A percentile compares a stretch with the other conserved stretches of the same genome.
These are phyloP conservation scores for Semnornis frantzii DNA, from an alignment of 2,113 vertebrate genomes.

Conservation along the genomic window DNA sequence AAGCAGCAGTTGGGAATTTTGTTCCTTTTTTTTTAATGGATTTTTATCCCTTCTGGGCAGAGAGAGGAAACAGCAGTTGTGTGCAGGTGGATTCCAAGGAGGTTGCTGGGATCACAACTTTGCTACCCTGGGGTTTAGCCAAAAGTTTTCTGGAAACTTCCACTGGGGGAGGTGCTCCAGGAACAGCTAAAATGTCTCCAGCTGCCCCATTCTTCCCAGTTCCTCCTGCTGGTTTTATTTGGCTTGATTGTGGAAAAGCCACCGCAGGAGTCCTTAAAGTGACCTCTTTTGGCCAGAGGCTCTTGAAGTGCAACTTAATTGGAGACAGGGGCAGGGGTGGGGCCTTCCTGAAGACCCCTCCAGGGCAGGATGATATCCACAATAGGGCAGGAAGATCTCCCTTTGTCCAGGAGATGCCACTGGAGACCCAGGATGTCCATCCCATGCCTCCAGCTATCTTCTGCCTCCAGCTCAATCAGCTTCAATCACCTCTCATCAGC, in stretches of 20 bases:
- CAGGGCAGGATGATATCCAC: not conserved
- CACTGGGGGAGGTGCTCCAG: not conserved
- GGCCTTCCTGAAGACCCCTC: not conserved
- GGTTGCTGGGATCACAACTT: not conserved
- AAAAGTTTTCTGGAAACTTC: not conserved
- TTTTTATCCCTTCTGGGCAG: not conserved
- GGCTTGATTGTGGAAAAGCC: not conserved
- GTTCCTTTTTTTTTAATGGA: conserved; percentile 23
- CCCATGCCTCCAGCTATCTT: not conserved
- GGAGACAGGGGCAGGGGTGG: not conserved
- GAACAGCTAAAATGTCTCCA: not conserved
- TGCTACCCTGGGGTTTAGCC: rapidly evolving
- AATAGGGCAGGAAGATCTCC: not conserved
- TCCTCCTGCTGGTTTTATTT: not conserved
- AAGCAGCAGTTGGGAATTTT: not conserved
- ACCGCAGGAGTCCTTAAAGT: not conserved
- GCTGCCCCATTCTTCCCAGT: rapidly evolving
- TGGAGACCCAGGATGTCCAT: not conserved
- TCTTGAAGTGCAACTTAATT: not conserved
- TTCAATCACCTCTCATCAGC: rapidly evolving
- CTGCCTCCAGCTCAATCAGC: not conserved
- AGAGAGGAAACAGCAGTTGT: not conserved
- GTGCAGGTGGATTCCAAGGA: not conserved
- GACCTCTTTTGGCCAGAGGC: not conserved
- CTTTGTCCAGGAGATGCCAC: not conserved